Percentiles rank a stretch among this genome's conserved stretches.
phyloP scores from a whole-genome alignment of 2,888 invertebrate species.

The Diplazon laetatorius region DNA sequence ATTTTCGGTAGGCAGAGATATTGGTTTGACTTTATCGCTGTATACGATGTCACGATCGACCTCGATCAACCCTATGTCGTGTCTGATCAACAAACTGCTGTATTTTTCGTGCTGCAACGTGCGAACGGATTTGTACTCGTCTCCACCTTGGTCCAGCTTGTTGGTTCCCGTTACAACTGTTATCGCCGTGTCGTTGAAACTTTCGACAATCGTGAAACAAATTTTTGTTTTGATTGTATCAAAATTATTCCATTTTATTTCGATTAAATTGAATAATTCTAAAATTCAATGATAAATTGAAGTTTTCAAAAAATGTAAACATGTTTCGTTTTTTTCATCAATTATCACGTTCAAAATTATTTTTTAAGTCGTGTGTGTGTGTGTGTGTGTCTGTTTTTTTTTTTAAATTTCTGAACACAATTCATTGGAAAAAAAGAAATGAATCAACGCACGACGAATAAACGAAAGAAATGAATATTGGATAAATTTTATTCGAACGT shows the following conservation, averaged over 20 bases:
- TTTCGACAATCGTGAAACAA: not conserved
- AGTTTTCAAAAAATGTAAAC: too few species aligned
- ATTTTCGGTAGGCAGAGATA: conserved; percentile 72
- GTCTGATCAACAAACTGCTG: conserved; percentile 73
- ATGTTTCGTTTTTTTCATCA: too few species aligned
- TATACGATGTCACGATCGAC: conserved; percentile 76
- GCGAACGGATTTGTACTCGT: conserved; percentile 71
- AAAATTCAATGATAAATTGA: too few species aligned
- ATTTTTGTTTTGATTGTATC: not conserved
- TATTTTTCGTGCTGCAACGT: conserved; percentile 74
- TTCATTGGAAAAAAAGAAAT: too few species aligned
- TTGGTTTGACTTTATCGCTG: conserved; percentile 74
- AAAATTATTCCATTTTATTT: too few species aligned
- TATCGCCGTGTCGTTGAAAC: conserved; percentile 77
- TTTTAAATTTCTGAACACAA: too few species aligned
- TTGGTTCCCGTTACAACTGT: conserved; percentile 76
- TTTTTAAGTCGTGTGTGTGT: too few species aligned
- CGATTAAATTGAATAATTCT: too few species aligned
- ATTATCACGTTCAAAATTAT: too few species aligned
- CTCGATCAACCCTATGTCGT: conserved; percentile 79
- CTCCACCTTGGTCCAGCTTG: conserved; percentile 76
- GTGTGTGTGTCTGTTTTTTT: too few species aligned
- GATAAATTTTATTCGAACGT: too few species aligned
- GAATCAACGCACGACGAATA: too few species aligned
- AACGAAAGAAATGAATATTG: not conserved